Conservation (phyloP, 2,888 invertebrate genomes). For the Acleris holmiana region DNA sequence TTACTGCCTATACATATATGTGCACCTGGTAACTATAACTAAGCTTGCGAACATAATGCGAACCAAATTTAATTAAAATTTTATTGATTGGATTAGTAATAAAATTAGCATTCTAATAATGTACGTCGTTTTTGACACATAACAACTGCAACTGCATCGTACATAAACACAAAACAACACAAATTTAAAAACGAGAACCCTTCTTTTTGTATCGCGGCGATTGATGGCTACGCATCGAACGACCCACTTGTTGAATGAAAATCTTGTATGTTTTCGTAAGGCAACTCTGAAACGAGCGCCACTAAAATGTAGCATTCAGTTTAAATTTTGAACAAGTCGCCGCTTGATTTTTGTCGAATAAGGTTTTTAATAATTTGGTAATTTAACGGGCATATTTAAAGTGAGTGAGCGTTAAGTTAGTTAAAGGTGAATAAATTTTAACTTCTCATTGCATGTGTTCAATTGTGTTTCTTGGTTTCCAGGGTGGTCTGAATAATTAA, state of each 20-base stretch:
- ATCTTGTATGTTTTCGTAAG: constrained; percentile 77
- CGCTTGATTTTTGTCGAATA: not conserved
- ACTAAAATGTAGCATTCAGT: constrained; percentile 57
- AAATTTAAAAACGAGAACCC: constrained; percentile 31
- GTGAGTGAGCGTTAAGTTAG: too few species aligned
- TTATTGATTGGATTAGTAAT: too few species aligned
- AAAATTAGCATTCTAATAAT: too few species aligned
- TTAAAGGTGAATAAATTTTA: too few species aligned
- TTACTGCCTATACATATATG: constrained; percentile 74
- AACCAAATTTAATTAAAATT: too few species aligned
- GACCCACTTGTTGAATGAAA: constrained; percentile 77
- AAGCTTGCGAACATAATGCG: constrained; percentile 17
- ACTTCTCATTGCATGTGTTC: too few species aligned
- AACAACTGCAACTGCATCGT: constrained; percentile 8
- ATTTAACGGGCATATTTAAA: too few species aligned
- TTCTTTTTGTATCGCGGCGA: constrained; percentile 43
- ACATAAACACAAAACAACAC: constrained; percentile 1
- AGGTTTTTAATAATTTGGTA: not conserved
- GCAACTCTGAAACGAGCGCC: constrained; percentile 50
- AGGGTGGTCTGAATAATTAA: too few species aligned
- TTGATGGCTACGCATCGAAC: constrained; percentile 55
- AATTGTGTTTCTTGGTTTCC: too few species aligned
- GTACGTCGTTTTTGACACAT: too few species aligned
- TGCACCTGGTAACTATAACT: constrained; percentile 73
- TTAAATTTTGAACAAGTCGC: constrained; percentile 14